Evolutionary conservation across 2,888 invertebrate species (phyloP), one percentile per base, ranked within the genome.

Genomic region (Molanna angustata): DNA sequence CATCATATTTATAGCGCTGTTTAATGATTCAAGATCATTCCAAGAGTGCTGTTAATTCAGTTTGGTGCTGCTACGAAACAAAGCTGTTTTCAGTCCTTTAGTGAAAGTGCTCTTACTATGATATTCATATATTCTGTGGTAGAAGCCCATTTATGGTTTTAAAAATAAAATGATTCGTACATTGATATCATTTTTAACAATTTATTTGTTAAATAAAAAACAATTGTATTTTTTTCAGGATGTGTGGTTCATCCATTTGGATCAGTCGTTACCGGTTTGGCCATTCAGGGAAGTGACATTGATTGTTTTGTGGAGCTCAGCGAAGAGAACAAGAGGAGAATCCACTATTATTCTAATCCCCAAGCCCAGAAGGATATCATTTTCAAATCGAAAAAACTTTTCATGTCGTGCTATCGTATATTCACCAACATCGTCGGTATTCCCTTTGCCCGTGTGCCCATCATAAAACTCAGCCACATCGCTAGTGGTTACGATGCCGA

Each of bases 401-500:
- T 84, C 27, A 66, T 65, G n/a, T 63, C 64, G 31, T 68, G 68
- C 52, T 67, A 69, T 0, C 48, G 57, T 1, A 54, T 70, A 6
- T 88, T 86, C 68, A 60, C 69, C 0, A 75, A 83, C 47, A 70
- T 87, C 14, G 64, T 83, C 18, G 69, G 82, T 40, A 88, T 90
- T 62, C 82, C 85, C 0, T 74, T 76, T 43, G 89, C 90, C 11
- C 84, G 85, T 65, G 87, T 86, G 3, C 91, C 91, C 19, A 87
- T 91, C 57, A 81, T 91, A 9, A 89, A 88, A 65, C 85, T 86
- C 66, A 72, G 75, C 56, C 86, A 89, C 65, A 61, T 70, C 1
- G 71, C 74, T 9, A 85, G 85, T 0, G 70, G 73, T 0, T 78
- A 83, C 17, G 79, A 79, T 62, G 83, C 87, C 61, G 91, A 91